Base-by-base conservation (phyloP, 2,888 invertebrate genomes). In the Drosophila differens region DNA sequence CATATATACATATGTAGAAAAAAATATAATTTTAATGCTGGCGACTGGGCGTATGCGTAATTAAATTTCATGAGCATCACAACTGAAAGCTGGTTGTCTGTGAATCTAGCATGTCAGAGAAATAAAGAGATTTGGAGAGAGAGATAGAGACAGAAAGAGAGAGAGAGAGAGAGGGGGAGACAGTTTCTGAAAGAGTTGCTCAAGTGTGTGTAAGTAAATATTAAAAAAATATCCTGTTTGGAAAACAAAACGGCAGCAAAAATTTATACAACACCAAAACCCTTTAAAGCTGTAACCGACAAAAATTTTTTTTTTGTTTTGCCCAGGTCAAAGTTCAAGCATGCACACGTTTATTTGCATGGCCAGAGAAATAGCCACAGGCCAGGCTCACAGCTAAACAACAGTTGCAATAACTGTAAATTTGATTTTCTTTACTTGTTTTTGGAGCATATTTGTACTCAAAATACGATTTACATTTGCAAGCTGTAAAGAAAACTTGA, bases 11-110 rank as follows among this genome's bases (percentile, higher is more conserved):
- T 72, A 49, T 63, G 19, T 37, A 3, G 7, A 19, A 19, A 37
- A 19, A 19, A 7, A 62, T 58, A 53, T 69, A 33, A 59, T 66
- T 65, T 69, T 81, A 60, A 66, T 66, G 70, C 66, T 62, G 68
- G 58, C 58, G 37, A 67, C 66, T 51, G 44, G 70, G 78, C 87
- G 86, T 78, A 82, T 82, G 78, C 89, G 89, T 89, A 90, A 87
- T 87, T 91, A 89, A 87, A 87, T 90, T 89, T 77, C 67, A 79
- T 59, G 58, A 66, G 58, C 30, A 25, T 44, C 70, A 62, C 81
- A 70, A 83, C 84, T 62, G 79, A 70, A 89, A 82, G 62, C 69
- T 85, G 90, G 72, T 68, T 82, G 79, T 55, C 72, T 69, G 64
- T 51, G 49, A 22, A 28, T 39, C 28, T 3, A 57, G 39, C 57